Conservation (phyloP, 1,140 invertebrate genomes). For the Drosophila orena region DNA sequence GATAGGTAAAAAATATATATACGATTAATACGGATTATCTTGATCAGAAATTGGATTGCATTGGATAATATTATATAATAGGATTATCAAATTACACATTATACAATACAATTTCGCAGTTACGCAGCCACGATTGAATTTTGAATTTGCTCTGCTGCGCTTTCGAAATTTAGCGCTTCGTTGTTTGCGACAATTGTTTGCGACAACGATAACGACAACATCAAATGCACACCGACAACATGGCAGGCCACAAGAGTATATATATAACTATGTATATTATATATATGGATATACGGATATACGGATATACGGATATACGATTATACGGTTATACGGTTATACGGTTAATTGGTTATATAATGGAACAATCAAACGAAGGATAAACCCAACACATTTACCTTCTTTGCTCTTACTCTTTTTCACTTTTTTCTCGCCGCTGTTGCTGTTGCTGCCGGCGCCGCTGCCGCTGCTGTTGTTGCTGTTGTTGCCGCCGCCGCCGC, state of each 20-base stretch:
- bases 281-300: conserved; percentile 8
- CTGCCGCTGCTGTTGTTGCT: conserved; percentile 34
- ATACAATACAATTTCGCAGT: conserved; percentile 23
- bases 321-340: conserved; percentile 14
- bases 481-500: conserved; percentile 25
- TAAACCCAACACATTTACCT: conserved; percentile 84
- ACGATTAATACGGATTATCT: conserved; percentile 48
- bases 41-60: conserved; percentile 35
- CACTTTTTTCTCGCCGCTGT: conserved; percentile 84
- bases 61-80: too few relatives aligned
- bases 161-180: conserved; percentile 4
- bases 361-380: conserved; percentile 74
- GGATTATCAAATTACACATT: conserved; percentile 29
- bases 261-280: conserved; percentile 23
- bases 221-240: conserved; percentile 35
- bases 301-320: conserved; percentile 15
- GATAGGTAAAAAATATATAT: conserved; percentile 57
- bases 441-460: conserved; percentile 64
- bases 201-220: conserved; percentile 13
- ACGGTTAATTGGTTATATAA: conserved; percentile 21
- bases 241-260: conserved; percentile 28
- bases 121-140: conserved; percentile 8
- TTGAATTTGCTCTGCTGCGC: conserved; percentile 9
- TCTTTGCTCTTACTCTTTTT: conserved; percentile 85
- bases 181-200: not conserved